Evolutionary conservation across 2,888 invertebrate genomes (phyloP).

Genomic region (Mystacides longicornis): DNA sequence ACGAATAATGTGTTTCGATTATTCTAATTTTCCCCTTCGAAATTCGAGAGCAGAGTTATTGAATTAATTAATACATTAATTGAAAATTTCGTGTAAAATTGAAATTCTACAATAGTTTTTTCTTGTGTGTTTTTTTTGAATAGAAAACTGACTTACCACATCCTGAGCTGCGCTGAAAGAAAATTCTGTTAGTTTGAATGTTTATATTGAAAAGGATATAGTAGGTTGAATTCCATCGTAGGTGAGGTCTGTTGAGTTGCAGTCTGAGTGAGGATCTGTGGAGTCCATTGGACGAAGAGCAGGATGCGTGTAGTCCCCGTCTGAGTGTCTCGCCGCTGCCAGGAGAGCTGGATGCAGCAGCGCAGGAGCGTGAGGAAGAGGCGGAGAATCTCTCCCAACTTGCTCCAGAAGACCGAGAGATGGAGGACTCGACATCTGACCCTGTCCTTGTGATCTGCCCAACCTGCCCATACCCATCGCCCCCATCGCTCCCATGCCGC

Average conservation of each 20-base stretch:
- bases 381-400: conserved; percentile 72
- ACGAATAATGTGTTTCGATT: too few species aligned
- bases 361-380: conserved; percentile 76
- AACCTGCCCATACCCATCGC: conserved; percentile 30
- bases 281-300: conserved; percentile 62
- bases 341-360: conserved; percentile 79
- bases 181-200: not conserved
- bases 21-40: too few species aligned
- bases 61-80: too few species aligned
- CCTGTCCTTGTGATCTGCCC: conserved; percentile 27
- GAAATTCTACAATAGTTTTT: too few species aligned
- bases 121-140: too few species aligned
- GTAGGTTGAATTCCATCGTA: conserved; percentile 92
- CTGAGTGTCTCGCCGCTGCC: conserved; percentile 76
- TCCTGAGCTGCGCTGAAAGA: too few species aligned
- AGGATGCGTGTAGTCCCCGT: conserved; percentile 62
- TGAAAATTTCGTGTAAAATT: too few species aligned
- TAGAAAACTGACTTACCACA: too few species aligned
- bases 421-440: conserved; percentile 49
- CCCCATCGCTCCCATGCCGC: conserved; percentile 26
- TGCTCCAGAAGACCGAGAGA: conserved; percentile 53
- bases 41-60: too few species aligned
- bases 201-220: conserved; percentile 81
- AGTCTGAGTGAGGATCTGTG: conserved; percentile 81
- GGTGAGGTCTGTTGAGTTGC: conserved; percentile 84